Evolutionary conservation across 2,888 invertebrate species (phyloP).

Genomic region (Lottia gigantea): DNA sequence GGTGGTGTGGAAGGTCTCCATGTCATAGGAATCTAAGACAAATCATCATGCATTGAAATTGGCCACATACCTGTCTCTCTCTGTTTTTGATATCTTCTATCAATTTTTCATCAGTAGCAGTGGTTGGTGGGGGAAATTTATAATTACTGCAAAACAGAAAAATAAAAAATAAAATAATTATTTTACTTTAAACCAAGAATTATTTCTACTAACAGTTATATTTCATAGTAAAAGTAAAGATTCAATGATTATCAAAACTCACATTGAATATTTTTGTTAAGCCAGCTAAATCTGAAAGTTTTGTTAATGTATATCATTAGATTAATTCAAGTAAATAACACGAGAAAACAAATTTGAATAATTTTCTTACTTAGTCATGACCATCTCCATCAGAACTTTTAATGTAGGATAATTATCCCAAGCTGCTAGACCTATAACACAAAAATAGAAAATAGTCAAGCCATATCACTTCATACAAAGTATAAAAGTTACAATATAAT

Average conservation of each 20-base stretch:
- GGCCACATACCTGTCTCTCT: constrained; percentile 58
- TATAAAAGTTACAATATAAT: too few species aligned
- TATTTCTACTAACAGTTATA: background rate
- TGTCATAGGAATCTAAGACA: too few species aligned
- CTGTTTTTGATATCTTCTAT: constrained; percentile 58
- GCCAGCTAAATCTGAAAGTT: too few species aligned
- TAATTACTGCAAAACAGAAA: constrained; percentile 73
- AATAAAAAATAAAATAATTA: background rate
- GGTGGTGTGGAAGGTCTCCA: too few species aligned
- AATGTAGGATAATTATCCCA: constrained; percentile 93
- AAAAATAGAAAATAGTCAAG: background rate
- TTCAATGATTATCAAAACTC: too few species aligned
- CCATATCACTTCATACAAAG: too few species aligned
- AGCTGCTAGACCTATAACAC: constrained; percentile 72
- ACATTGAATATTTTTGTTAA: too few species aligned
- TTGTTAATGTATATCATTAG: too few species aligned
- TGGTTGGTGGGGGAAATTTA: constrained; percentile 79
- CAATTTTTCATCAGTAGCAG: constrained; percentile 68
- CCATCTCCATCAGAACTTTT: constrained; percentile 92
- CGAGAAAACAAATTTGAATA: background rate
- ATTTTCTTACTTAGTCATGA: constrained; percentile 84
- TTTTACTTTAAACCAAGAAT: background rate
- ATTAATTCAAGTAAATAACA: too few species aligned
- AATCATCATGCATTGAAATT: too few species aligned
- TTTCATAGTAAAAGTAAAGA: too few species aligned